Conservation (phyloP, 2,888 invertebrate genomes). For the Agrilus biguttatus region DNA sequence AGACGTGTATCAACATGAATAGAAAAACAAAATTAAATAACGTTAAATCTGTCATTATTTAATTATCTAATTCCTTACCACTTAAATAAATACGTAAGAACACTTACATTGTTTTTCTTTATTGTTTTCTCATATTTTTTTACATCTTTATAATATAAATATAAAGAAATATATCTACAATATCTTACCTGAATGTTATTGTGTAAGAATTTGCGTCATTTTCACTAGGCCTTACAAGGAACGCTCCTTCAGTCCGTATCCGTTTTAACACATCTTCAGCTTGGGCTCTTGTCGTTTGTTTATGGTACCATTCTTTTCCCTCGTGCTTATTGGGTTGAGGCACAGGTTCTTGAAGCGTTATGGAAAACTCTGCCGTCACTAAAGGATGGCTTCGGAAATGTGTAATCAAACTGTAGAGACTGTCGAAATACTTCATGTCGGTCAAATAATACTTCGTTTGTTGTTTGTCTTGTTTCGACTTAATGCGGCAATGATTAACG, state of each 20-base stretch:
- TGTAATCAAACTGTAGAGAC: slow-evolving; percentile 79
- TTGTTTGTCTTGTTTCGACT: slow-evolving; percentile 77
- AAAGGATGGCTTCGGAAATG: slow-evolving; percentile 79
- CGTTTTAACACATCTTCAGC: slow-evolving; percentile 82
- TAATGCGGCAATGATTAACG: slow-evolving; percentile 86
- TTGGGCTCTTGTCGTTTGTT: slow-evolving; percentile 59
- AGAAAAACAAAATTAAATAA: no score
- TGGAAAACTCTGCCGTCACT: slow-evolving; percentile 79
- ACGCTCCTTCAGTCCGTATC: slow-evolving; percentile 82
- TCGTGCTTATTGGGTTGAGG: slow-evolving; percentile 93
- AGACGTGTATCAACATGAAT: no score
- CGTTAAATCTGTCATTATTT: no score
- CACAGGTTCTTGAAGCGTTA: slow-evolving; percentile 77
- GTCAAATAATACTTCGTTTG: slow-evolving; percentile 82
- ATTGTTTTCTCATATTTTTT: no score
- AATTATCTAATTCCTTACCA: no score
- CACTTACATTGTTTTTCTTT: no score
- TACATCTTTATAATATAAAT: not conserved
- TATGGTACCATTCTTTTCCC: slow-evolving; percentile 85
- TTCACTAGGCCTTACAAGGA: slow-evolving; percentile 83
- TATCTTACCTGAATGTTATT: slow-evolving; percentile 73
- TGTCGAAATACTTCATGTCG: slow-evolving; percentile 79
- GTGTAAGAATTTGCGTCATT: slow-evolving; percentile 76
- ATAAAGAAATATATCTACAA: slow-evolving; percentile 1
- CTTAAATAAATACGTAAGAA: no score